Conservation (phyloP, 2,888 invertebrate species). For the Eupithecia vulgata region DNA sequence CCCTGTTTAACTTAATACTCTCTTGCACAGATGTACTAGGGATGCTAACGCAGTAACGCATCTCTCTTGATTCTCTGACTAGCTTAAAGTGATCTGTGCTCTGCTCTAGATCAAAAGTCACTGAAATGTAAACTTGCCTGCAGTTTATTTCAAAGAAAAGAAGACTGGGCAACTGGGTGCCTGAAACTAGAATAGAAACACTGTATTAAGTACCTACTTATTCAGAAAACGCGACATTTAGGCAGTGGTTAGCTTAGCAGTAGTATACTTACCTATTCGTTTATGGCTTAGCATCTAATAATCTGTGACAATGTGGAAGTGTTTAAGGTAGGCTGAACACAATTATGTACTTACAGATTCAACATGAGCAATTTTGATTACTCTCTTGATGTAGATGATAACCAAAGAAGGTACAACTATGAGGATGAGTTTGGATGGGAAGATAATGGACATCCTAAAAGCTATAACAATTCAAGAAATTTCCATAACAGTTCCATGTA, state of each 20-base stretch:
- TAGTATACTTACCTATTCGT: not conserved
- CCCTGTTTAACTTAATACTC: too few species aligned
- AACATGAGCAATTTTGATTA: constrained; percentile 33
- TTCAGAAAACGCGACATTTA: too few species aligned
- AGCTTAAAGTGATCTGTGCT: too few species aligned
- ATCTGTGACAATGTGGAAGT: not conserved
- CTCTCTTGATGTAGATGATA: constrained; percentile 22
- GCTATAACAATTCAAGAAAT: not conserved
- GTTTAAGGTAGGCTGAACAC: not conserved
- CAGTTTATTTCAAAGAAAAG: not conserved
- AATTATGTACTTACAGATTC: not conserved
- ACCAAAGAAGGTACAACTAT: not conserved
- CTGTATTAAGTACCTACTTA: too few species aligned
- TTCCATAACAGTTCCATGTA: not conserved
- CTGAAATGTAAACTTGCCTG: not conserved
- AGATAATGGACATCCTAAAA: not conserved
- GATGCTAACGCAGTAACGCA: too few species aligned
- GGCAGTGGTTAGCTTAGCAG: too few species aligned
- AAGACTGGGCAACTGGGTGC: not conserved
- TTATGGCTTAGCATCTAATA: not conserved
- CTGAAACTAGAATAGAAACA: not conserved
- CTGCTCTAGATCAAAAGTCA: not conserved
- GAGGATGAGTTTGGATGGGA: constrained; percentile 6
- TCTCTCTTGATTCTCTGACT: too few species aligned
- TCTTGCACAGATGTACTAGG: too few species aligned